phyloP scores from a whole-genome alignment of 2,888 invertebrate genomes.

The Geophilus truncorum region DNA sequence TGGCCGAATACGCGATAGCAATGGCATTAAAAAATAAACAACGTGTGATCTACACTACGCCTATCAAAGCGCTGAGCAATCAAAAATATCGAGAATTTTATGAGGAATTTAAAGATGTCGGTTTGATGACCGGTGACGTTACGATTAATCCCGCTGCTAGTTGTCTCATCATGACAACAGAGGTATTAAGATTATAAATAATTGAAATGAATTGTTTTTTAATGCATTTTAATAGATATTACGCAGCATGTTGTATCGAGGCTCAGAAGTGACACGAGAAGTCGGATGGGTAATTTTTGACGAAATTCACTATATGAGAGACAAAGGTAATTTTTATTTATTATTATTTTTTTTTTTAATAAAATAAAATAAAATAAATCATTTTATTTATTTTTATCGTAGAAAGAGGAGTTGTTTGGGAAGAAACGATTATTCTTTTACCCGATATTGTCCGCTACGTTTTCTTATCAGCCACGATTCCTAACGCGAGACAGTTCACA shows the following conservation, averaged over 20 bases:
- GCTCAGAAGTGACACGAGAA: conserved; percentile 97
- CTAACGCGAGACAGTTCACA: conserved; percentile 86
- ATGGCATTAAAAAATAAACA: conserved; percentile 89
- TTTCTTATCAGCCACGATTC: conserved; percentile 97
- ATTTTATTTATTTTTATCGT: too few relatives aligned
- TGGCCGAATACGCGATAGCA: conserved; percentile 96
- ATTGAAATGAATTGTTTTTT: too few relatives aligned
- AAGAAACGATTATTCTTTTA: conserved; percentile 93
- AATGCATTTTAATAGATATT: conserved; percentile 71
- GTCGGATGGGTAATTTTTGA: conserved; percentile 99
- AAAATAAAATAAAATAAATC: not conserved
- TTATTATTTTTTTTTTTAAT: too few relatives aligned
- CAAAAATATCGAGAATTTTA: conserved; percentile 98
- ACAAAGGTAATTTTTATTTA: conserved; percentile 61
- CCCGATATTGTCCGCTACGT: conserved; percentile 98
- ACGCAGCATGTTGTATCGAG: conserved; percentile 95
- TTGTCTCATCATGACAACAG: conserved; percentile 99
- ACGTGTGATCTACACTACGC: conserved; percentile 98
- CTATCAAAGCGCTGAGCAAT: conserved; percentile 98
- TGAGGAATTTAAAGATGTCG: conserved; percentile 97
- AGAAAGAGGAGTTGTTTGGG: conserved; percentile 99
- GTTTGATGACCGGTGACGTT: conserved; percentile 97
- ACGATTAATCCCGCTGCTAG: conserved; percentile 98
- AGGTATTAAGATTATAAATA: too few relatives aligned
- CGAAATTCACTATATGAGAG: conserved; percentile 99